Base-by-base conservation (phyloP, 2,797 vertebrate species). In the Babyrousa celebensis region DNA sequence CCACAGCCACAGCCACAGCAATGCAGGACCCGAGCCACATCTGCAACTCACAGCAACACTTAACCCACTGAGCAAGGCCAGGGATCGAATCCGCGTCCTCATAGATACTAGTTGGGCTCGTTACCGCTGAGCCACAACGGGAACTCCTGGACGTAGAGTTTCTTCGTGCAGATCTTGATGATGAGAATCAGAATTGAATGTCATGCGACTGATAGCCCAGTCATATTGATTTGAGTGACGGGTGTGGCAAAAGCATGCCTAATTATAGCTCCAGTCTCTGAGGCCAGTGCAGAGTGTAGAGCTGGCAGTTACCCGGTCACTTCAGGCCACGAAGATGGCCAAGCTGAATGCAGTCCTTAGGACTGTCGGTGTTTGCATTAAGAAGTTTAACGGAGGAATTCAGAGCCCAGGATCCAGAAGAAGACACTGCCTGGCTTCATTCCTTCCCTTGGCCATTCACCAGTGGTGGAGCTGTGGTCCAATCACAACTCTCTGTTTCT, bases 151-250 rank as follows among this genome's bases (percentile, higher is more conserved):
- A 48, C 43, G 5, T 23, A 62, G 20, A 56, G 32, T 56, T 88
- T 71, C 56, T 94, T 88, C 12, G 56, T 92, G 48, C 25, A 18
- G 2, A 54, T 87, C 27, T 71, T 89, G n/a, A 93, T 40, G 86
- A 91, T 52, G 85, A 86, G 52, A 85, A 67, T 80, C 54, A n/a
- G 58, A 84, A 91, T 14, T 52, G 85, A 96, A 17, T 23, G 20
- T 89, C 80, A 21, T 20, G 75, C 54, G 48, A 95, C 86, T n/a
- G 29, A 65, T 32, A 70, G 74, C 21, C 58, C 82, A 65, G 23
- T 91, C 40, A 4, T 17, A 75, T 25, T 43, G 68, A 90, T 85
- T 88, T 85, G 84, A n/a, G 36, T 94, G 89, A 87, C 72, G 40
- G 6, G 17, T 2, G 0, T 94, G 56, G 75, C 12, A 48, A 74